A percentile compares a stretch with the other conserved stretches of the same genome.
phyloP scores from a whole-genome alignment of 2,797 vertebrate genomes.

The Chiloscyllium punctatum region DNA sequence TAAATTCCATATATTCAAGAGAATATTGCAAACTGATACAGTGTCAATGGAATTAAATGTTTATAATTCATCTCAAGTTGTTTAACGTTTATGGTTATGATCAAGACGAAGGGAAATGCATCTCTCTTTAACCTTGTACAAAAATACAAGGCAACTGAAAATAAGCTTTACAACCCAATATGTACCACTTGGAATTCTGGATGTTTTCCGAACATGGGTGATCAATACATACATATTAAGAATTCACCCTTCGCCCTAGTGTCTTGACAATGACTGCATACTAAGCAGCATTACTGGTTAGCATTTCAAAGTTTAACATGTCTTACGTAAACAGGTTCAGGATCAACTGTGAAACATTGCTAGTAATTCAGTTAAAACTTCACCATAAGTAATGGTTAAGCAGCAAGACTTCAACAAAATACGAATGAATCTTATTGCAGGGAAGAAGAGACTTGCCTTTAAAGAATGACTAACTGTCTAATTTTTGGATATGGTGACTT shows the following conservation, averaged over 20 bases:
- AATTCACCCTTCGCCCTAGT: neutral
- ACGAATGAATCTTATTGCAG: neutral
- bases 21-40: neutral
- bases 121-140: neutral
- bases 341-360: neutral
- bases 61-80: neutral
- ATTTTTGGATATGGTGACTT: neutral
- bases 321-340: neutral
- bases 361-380: neutral
- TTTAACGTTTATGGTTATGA: neutral
- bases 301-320: neutral
- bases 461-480: too few species aligned
- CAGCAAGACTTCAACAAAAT: neutral
- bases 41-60: neutral
- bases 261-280: neutral
- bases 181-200: too few species aligned
- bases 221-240: too few species aligned
- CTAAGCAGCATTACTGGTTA: neutral
- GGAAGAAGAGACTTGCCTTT: too few species aligned
- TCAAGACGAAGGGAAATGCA: neutral
- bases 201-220: too few species aligned
- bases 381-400: neutral
- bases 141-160: neutral
- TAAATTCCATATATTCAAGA: neutral
- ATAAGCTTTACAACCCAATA: neutral